A percentile compares a stretch with the other conserved stretches of the same genome.
phyloP scores from a whole-genome alignment of 2,888 invertebrate species.

The Polyploca ridens region DNA sequence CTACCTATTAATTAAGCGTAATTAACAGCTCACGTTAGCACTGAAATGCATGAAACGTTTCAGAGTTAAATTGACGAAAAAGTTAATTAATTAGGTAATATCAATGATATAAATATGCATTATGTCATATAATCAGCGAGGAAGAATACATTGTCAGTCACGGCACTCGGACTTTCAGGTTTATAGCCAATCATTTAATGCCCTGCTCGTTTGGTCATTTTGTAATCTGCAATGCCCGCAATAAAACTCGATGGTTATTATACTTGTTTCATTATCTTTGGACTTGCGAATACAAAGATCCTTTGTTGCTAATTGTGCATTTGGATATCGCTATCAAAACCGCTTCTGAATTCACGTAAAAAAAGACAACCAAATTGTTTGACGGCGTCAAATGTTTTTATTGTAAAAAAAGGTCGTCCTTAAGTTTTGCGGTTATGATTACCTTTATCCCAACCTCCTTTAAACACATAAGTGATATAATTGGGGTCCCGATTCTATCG shows the following conservation, averaged over 20 bases:
- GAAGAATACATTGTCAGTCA: constrained; percentile 63
- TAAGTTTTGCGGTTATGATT: constrained; percentile 73
- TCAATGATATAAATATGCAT: constrained; percentile 11
- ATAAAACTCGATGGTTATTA: constrained; percentile 74
- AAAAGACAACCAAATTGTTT: constrained; percentile 37
- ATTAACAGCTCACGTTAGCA: neutral
- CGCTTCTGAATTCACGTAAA: constrained; percentile 22
- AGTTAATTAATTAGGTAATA: neutral
- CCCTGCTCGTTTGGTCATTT: constrained; percentile 66
- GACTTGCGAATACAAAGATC: constrained; percentile 48
- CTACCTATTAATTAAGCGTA: neutral
- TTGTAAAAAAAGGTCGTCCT: constrained; percentile 40
- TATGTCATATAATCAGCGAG: constrained; percentile 21
- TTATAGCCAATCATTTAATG: constrained; percentile 74
- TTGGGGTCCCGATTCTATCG: constrained; percentile 82
- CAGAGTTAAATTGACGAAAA: neutral
- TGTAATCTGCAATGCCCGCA: constrained; percentile 70
- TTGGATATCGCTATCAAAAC: constrained; percentile 18
- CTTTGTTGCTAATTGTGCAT: constrained; percentile 36
- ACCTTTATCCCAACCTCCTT: constrained; percentile 76
- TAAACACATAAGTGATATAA: constrained; percentile 85
- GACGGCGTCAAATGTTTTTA: constrained; percentile 39
- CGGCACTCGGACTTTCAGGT: constrained; percentile 56
- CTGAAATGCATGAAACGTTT: neutral
- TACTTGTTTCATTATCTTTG: constrained; percentile 56